A percentile compares a stretch with the other conserved stretches of the same genome.
These are phyloP conservation scores for Pampus argenteus DNA, from an alignment of 2,797 vertebrate genomes.

Conservation along the genomic window DNA sequence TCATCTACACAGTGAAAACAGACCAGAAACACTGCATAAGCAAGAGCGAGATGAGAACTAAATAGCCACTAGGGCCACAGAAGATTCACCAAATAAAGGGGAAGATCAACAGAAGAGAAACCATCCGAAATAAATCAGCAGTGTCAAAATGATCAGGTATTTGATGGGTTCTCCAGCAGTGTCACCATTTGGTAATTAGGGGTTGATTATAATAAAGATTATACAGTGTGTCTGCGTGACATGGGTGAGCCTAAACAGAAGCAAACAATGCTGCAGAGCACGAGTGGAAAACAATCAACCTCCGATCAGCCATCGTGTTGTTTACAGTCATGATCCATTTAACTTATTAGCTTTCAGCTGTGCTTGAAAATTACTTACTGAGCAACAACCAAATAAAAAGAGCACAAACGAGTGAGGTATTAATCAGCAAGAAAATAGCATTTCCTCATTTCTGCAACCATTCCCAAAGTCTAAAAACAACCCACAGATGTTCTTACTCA, in stretches of 20 bases:
- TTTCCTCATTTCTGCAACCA: slow-evolving; percentile 32
- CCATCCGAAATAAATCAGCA: slow-evolving; percentile 17
- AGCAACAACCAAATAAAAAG: slow-evolving; percentile 28
- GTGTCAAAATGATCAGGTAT: slow-evolving; percentile 20
- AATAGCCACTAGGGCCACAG: not conserved
- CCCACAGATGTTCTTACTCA: slow-evolving; percentile 60
- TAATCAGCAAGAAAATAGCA: slow-evolving; percentile 37
- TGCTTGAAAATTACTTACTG: slow-evolving; percentile 43
- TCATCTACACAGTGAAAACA: not conserved
- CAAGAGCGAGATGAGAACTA: not conserved
- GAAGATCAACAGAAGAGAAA: slow-evolving; percentile 14
- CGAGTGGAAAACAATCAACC: slow-evolving; percentile 54
- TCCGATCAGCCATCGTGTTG: slow-evolving; percentile 48
- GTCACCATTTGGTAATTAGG: slow-evolving; percentile 41
- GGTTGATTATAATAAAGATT: slow-evolving; percentile 41
- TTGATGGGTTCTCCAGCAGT: slow-evolving; percentile 8
- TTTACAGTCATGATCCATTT: slow-evolving; percentile 73
- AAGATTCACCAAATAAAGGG: not conserved
- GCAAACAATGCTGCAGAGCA: slow-evolving; percentile 47
- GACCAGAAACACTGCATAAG: not conserved
- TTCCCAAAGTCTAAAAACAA: slow-evolving; percentile 55
- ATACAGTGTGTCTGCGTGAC: slow-evolving; percentile 14
- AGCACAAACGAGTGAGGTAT: slow-evolving; percentile 22
- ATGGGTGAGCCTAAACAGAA: slow-evolving; percentile 18
- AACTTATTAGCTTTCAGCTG: slow-evolving; percentile 64